A percentile compares a stretch with the other conserved stretches of the same genome.
Evolutionary conservation across 53 echinoderm and acorn worm genomes (phyloP).

Genomic region (Echinometra lucunter): DNA sequence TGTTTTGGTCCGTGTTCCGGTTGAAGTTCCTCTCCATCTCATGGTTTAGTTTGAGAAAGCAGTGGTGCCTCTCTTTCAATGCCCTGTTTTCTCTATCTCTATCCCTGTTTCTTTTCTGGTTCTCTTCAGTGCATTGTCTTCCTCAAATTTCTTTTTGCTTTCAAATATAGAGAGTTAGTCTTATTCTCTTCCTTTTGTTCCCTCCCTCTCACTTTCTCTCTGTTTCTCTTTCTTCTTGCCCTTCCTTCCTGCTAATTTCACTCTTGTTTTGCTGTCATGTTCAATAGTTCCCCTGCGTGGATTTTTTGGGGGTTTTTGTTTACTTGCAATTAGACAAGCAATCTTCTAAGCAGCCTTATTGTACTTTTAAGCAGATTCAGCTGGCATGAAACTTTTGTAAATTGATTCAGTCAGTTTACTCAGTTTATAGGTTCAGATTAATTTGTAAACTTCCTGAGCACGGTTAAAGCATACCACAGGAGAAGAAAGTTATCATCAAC

Average conservation of each 20-base stretch:
- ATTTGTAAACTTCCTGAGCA: too few relatives aligned
- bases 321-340: too few relatives aligned
- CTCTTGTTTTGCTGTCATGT: not conserved
- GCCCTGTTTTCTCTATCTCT: not conserved
- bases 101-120: not conserved
- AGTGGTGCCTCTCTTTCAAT: not conserved
- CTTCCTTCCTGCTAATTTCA: not conserved
- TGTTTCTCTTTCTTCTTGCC: not conserved
- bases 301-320: too few relatives aligned
- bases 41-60: not conserved
- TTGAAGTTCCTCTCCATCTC: not conserved
- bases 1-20: not conserved
- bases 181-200: not conserved
- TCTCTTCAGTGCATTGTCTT: not conserved
- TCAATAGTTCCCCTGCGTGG: not conserved
- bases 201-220: not conserved
- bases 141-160: not conserved
- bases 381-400: too few relatives aligned
- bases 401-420: too few relatives aligned
- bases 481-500: too few relatives aligned
- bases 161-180: not conserved
- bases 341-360: too few relatives aligned
- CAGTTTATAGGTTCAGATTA: too few relatives aligned
- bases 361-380: too few relatives aligned
- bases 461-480: too few relatives aligned